A percentile compares a stretch with the other conserved stretches of the same genome.
Conservation (phyloP, 1,140 invertebrate species). For the Drosophila ambigua region DNA sequence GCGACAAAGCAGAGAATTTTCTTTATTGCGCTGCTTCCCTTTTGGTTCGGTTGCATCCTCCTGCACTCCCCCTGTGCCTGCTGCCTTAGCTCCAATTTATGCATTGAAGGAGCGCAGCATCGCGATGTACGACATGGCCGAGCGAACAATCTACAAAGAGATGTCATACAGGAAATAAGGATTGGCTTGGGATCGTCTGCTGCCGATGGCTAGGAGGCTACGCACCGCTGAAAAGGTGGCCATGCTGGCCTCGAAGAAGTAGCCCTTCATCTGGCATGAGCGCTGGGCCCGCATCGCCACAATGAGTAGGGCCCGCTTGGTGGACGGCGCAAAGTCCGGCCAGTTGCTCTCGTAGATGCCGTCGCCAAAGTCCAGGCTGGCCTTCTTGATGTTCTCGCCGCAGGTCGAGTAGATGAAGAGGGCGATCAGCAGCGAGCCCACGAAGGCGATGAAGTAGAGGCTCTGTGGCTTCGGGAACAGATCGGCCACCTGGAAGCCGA, state of each 20-base stretch:
- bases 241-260: slow-evolving; percentile 72
- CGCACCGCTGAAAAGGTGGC: slow-evolving; percentile 64
- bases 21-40: too few species aligned
- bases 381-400: slow-evolving; percentile 66
- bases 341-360: slow-evolving; percentile 60
- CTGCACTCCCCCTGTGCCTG: neutral
- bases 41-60: neutral
- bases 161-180: neutral
- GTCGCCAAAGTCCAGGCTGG: slow-evolving; percentile 55
- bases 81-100: slow-evolving; percentile 1
- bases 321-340: slow-evolving; percentile 50
- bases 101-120: slow-evolving; percentile 70
- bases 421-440: slow-evolving; percentile 58
- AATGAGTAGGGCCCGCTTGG: slow-evolving; percentile 40
- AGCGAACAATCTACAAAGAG: slow-evolving; percentile 57
- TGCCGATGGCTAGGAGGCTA: neutral
- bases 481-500: slow-evolving; percentile 67
- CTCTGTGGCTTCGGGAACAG: slow-evolving; percentile 58
- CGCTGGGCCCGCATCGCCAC: slow-evolving; percentile 59
- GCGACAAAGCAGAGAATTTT: too few species aligned
- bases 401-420: slow-evolving; percentile 71
- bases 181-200: too few species aligned
- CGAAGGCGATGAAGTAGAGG: slow-evolving; percentile 62
- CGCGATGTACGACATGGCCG: slow-evolving; percentile 70
- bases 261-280: slow-evolving; percentile 61